Evolutionary conservation across 2,797 vertebrate genomes (phyloP).

Genomic region (Xiphorhynchus erythropygius): DNA sequence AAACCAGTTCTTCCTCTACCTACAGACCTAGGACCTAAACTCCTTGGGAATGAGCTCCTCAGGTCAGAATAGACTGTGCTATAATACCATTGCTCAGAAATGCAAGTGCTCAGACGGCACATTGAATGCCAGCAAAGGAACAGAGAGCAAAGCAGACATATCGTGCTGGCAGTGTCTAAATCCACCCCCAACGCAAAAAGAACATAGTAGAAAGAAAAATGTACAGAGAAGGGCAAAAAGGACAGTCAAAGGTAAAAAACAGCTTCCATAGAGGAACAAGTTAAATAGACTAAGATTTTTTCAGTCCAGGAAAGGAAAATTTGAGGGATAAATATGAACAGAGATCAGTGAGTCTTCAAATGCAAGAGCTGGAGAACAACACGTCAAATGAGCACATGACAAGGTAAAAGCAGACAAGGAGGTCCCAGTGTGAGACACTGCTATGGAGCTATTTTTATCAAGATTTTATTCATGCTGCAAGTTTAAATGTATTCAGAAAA

Average conservation of each 20-base stretch:
- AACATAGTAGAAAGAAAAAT: neutral
- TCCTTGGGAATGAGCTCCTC: neutral
- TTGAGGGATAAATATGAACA: neutral
- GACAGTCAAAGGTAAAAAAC: neutral
- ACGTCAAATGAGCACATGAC: neutral
- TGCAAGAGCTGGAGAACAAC: neutral
- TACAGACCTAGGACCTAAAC: neutral
- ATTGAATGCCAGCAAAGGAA: neutral
- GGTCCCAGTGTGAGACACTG: neutral
- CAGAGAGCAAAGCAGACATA: neutral
- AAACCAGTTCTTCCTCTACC: neutral
- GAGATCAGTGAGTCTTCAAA: neutral
- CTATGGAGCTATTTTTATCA: neutral
- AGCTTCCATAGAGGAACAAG: neutral
- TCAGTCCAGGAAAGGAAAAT: neutral
- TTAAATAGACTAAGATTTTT: neutral
- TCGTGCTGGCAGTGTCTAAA: neutral
- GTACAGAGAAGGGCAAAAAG: neutral
- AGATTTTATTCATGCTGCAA: neutral
- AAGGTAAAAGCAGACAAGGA: neutral
- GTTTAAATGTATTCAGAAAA: constrained; percentile 2
- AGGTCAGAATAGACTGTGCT: neutral
- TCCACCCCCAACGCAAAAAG: neutral
- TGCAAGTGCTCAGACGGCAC: neutral
- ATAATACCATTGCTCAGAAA: neutral